phyloP scores from a whole-genome alignment of 2,113 vertebrate species.

The Malaclemys terrapin region DNA sequence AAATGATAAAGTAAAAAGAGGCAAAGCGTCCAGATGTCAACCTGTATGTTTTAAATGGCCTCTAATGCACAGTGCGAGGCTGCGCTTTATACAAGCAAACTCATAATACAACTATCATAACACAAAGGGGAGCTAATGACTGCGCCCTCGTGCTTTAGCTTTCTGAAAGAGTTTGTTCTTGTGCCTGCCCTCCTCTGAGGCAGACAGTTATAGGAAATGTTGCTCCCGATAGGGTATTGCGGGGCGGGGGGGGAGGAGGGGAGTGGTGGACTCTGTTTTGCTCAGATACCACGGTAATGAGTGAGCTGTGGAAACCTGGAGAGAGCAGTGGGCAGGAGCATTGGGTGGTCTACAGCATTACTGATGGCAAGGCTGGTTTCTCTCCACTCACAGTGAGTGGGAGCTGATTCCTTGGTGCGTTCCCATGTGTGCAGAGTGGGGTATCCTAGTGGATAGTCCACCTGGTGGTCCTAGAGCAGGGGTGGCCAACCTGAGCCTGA shows the following conservation, averaged over 20 bases:
- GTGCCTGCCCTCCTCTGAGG: neutral
- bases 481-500: no score
- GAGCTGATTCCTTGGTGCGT: neutral
- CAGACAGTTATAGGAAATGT: neutral
- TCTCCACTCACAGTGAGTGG: accelerated
- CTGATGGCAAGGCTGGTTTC: neutral
- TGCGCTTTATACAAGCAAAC: neutral
- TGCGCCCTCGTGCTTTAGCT: neutral
- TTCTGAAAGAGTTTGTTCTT: neutral
- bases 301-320: no score
- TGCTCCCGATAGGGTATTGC: neutral
- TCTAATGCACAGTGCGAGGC: neutral
- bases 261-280: neutral
- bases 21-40: neutral
- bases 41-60: neutral
- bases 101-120: neutral
- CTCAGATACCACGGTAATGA: accelerated
- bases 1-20: neutral
- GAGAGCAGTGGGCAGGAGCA: neutral
- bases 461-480: neutral
- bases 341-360: neutral
- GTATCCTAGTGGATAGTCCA: neutral
- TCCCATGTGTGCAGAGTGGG: neutral
- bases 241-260: no score
- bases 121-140: accelerated